Evolutionary conservation across 2,888 invertebrate species (phyloP).

Genomic region (Eilema griseolum): DNA sequence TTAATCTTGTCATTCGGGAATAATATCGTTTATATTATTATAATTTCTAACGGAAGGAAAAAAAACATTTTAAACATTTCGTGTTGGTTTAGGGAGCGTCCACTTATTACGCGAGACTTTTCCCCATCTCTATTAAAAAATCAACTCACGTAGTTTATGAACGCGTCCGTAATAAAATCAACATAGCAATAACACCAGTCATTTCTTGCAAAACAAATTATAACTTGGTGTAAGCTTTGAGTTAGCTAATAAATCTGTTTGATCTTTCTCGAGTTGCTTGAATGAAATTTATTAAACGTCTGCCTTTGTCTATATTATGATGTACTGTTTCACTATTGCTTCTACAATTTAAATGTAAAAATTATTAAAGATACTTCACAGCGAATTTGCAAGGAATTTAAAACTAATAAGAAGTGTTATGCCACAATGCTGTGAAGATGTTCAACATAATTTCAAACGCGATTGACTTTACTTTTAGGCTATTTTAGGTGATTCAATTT

Average conservation of each 20-base stretch:
- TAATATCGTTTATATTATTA: conserved; percentile 22
- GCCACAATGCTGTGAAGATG: not conserved
- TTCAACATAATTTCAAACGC: not conserved
- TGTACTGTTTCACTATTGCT: not conserved
- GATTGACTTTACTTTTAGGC: not conserved
- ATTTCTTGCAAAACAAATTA: not conserved
- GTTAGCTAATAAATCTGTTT: not conserved
- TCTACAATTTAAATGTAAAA: not conserved
- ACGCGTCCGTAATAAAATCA: not conserved
- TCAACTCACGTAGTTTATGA: too few relatives aligned
- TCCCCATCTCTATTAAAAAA: not conserved
- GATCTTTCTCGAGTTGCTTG: not conserved
- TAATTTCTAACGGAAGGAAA: not conserved
- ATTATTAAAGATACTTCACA: not conserved
- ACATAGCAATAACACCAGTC: not conserved
- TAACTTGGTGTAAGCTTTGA: not conserved
- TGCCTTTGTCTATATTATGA: not conserved
- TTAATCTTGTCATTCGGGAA: conserved; percentile 40
- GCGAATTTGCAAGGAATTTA: not conserved
- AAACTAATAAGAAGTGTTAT: not conserved
- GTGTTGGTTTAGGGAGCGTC: not conserved
- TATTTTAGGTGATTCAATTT: not conserved
- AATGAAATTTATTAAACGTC: not conserved
- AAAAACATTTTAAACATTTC: not conserved
- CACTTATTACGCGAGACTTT: not conserved